These are phyloP conservation scores for Bellardia bayeri DNA, from an alignment of 2,888 invertebrate species.

Conservation along the genomic window DNA sequence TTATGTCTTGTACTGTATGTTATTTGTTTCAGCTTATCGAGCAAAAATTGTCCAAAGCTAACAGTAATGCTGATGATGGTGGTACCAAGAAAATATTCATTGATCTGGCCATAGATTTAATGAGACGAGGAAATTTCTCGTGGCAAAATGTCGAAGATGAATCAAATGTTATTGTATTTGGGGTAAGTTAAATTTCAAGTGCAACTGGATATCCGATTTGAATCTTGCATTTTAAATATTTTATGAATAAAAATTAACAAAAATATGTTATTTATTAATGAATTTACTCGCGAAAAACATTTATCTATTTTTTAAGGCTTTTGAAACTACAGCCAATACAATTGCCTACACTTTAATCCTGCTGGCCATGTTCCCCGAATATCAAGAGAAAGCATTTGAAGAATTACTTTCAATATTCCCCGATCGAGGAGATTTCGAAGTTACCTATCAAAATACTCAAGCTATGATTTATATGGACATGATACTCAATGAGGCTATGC, in stretches of 20 bases:
- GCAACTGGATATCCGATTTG: too few relatives aligned
- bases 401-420: conserved; percentile 79
- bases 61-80: neutral
- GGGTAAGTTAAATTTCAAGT: conserved; percentile 70
- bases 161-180: conserved; percentile 81
- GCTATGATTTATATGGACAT: conserved; percentile 81
- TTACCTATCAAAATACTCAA: conserved; percentile 79
- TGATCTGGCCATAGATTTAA: conserved; percentile 79
- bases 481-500: conserved; percentile 81
- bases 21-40: conserved; percentile 58
- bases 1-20: neutral
- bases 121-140: conserved; percentile 77
- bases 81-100: conserved; percentile 74
- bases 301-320: conserved; percentile 76
- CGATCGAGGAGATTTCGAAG: conserved; percentile 76
- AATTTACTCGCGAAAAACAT: too few relatives aligned
- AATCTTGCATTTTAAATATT: too few relatives aligned
- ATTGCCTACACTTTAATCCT: conserved; percentile 78
- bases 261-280: too few relatives aligned
- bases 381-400: conserved; percentile 80
- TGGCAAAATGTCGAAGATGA: conserved; percentile 80
- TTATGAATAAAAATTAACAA: too few relatives aligned
- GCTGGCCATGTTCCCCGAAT: conserved; percentile 81
- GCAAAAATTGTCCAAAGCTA: conserved; percentile 39
- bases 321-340: conserved; percentile 82